phyloP scores from a whole-genome alignment of 1,140 invertebrate genomes.

The Saxidomus purpurata region DNA sequence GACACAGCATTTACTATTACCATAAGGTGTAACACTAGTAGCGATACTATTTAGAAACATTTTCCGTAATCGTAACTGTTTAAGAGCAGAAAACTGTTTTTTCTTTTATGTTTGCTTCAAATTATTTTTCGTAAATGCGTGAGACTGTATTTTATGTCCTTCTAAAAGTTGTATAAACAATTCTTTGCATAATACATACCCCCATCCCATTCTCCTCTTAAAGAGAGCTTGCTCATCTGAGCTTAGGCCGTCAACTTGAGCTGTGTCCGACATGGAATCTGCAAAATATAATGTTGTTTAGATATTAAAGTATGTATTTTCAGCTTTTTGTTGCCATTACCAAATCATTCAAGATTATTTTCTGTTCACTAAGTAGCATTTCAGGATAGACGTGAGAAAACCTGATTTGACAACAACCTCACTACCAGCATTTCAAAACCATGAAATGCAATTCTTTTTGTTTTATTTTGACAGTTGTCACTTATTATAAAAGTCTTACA shows the following conservation, averaged over 20 bases:
- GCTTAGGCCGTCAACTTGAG: not conserved
- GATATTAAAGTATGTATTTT: not conserved
- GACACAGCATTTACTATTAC: no score
- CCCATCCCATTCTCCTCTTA: slow-evolving; percentile 23
- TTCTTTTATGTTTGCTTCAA: no score
- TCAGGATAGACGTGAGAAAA: not conserved
- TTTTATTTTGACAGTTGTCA: not conserved
- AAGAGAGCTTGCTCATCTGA: not conserved
- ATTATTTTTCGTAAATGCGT: no score
- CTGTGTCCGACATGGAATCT: not conserved
- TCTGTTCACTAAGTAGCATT: not conserved
- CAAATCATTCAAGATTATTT: not conserved
- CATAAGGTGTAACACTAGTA: no score
- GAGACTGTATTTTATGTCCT: no score
- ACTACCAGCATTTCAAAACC: not conserved
- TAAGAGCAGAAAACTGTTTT: no score
- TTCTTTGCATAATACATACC: not conserved
- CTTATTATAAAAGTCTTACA: no score
- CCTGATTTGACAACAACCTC: not conserved
- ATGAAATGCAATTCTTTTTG: not conserved
- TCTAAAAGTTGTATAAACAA: no score
- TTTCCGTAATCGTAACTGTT: no score
- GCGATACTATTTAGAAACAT: no score
- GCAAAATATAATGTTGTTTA: not conserved
- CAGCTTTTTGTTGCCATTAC: not conserved